phyloP scores from a whole-genome alignment of 1,140 invertebrate species.

The Gyrodactylus salaris region DNA sequence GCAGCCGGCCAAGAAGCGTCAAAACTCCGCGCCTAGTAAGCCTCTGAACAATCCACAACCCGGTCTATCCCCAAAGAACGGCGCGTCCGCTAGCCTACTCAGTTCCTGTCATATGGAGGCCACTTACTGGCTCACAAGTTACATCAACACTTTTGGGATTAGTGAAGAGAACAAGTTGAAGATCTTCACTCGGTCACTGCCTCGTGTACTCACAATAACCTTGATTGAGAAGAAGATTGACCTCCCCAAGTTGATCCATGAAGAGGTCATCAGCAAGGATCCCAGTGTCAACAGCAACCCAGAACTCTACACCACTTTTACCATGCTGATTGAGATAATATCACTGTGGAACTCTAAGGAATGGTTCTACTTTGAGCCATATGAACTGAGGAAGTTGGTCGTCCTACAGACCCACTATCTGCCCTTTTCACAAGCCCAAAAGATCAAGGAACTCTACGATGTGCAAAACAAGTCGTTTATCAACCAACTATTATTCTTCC shows the following conservation, averaged over 20 bases:
- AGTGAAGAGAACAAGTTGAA: not conserved
- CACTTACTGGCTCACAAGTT: not conserved
- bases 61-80: not conserved
- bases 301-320: not conserved
- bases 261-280: not conserved
- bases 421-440: not conserved
- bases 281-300: not conserved
- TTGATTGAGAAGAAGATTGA: not conserved
- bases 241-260: not conserved
- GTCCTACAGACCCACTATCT: not conserved
- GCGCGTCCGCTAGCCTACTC: not conserved
- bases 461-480: not conserved
- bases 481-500: not conserved
- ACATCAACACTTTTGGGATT: not conserved
- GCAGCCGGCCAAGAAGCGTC: not conserved
- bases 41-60: no score
- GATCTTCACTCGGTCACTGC: not conserved
- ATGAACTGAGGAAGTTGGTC: not conserved
- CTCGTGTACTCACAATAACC: not conserved
- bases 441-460: not conserved
- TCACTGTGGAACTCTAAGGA: not conserved
- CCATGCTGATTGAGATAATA: not conserved
- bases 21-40: not conserved
- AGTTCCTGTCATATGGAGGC: not conserved
- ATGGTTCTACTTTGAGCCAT: not conserved